phyloP scores from a whole-genome alignment of 2,113 vertebrate genomes.

The Camelus bactrianus region DNA sequence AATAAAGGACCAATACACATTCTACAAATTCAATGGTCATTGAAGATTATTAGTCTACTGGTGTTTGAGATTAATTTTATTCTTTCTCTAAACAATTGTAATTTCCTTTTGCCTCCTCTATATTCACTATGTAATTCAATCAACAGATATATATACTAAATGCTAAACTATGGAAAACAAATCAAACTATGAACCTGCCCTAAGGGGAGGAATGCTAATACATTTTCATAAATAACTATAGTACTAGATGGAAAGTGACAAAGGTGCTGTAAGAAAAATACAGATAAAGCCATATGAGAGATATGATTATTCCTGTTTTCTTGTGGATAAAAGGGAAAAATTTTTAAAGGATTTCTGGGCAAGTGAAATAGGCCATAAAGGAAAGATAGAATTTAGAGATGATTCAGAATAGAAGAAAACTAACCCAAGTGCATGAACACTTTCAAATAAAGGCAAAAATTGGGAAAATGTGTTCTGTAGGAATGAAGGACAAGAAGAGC shows the following conservation, averaged over 20 bases:
- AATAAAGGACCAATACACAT: background rate
- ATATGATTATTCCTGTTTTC: background rate
- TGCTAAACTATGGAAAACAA: background rate
- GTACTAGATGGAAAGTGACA: background rate
- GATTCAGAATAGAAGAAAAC: background rate
- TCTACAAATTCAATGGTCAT: background rate
- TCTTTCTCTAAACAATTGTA: constrained; percentile 31
- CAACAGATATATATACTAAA: background rate
- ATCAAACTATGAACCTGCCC: background rate
- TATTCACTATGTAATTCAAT: constrained; percentile 5
- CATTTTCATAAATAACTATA: background rate
- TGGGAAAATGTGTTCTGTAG: background rate
- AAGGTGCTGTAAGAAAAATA: background rate
- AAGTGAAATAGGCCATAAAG: background rate
- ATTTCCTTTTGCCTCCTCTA: constrained; percentile 17
- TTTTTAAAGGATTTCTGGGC: background rate
- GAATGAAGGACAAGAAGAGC: background rate
- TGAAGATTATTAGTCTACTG: background rate
- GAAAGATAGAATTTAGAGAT: background rate
- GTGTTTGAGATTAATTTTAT: constrained; percentile 26
- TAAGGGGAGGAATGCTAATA: background rate
- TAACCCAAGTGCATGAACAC: background rate
- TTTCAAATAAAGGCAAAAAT: constrained; percentile 1
- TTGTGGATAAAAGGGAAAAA: background rate
- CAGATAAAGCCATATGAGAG: background rate